Evolutionary conservation across 1,140 invertebrate species (phyloP), one percentile per base, ranked within the genome.

Genomic region (Coptotermes formosanus): DNA sequence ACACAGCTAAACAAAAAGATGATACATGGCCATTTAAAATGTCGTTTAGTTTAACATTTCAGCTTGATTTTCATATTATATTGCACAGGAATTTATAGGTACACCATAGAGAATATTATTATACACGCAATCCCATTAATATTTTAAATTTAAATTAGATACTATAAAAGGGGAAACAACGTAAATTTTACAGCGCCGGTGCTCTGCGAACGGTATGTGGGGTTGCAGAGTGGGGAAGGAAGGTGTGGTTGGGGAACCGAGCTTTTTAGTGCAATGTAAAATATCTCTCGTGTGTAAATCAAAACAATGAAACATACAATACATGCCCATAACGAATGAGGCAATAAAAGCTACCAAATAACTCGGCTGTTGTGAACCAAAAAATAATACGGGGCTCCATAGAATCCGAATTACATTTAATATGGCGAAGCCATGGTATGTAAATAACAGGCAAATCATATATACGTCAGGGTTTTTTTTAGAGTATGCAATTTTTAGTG

Each of bases 91-190:
- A 84, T 84, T 84, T 84, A 84, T 84, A 84, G 83, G 44, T 84
- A 84, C 45, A 25, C 52, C 83, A 84, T 59, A 85, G 55, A 85
- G 75, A 85, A 81, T 85, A 85, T 75, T 75, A 85, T 85, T 48
- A 85, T 52, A 85, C 85, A 44, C 85, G 55, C 85, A 85, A 81
- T 85, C 64, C 85, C 85, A 85, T 85, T 85, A 85, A 85, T 85
- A 85, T 85, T 85, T 85, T 85, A 38, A 85, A 85, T 85, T 69
- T 85, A 85, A 85, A 85, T 85, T 85, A 85, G 85, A 85, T 85
- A 75, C 85, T 85, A 85, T 85, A 81, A 85, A 85, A 85, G 85
- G 64, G 85, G 38, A 85, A 84, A 84, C 85, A 82, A 64, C 85
- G 75, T 85, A 85, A 85, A 85, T 85, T 85, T 85, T 45, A 64